Evolutionary conservation across 1,140 invertebrate species (phyloP).

Genomic region (Listronotus bonariensis): DNA sequence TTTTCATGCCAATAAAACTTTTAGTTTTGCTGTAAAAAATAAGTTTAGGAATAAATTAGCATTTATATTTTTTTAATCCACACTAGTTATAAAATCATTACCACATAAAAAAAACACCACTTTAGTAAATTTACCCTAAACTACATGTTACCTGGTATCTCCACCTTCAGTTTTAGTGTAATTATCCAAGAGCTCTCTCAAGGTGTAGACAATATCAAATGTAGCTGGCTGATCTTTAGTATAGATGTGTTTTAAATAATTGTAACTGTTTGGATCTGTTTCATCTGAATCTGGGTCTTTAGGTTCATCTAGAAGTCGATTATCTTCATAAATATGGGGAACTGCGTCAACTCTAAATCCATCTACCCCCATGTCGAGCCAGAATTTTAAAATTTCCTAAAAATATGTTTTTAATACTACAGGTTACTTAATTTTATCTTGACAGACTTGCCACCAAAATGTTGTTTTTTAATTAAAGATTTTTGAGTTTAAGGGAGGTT

Average conservation of each 20-base stretch:
- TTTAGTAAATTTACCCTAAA: no score
- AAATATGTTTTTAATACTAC: constrained; percentile 35
- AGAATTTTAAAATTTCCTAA: constrained; percentile 68
- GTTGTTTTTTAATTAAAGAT: no score
- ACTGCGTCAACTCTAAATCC: constrained; percentile 72
- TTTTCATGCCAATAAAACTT: no score
- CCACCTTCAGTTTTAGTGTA: constrained; percentile 59
- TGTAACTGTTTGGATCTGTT: constrained; percentile 59
- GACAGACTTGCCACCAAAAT: no score
- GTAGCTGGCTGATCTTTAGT: constrained; percentile 66
- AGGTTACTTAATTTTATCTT: no score
- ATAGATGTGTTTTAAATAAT: constrained; percentile 65
- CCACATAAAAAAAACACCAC: no score
- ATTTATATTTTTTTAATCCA: no score
- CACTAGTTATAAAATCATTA: no score
- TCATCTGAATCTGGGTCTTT: constrained; percentile 20
- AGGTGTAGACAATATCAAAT: constrained; percentile 66
- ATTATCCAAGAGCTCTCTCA: constrained; percentile 66
- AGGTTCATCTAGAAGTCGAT: constrained; percentile 62
- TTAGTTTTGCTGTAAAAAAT: no score
- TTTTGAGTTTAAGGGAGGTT: no score
- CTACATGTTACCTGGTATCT: constrained; percentile 53
- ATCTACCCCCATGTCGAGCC: constrained; percentile 72
- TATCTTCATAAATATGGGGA: constrained; percentile 41
- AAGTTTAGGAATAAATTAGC: no score